Base-by-base conservation (phyloP, 2,888 invertebrate genomes). In the Atethmia centrago region DNA sequence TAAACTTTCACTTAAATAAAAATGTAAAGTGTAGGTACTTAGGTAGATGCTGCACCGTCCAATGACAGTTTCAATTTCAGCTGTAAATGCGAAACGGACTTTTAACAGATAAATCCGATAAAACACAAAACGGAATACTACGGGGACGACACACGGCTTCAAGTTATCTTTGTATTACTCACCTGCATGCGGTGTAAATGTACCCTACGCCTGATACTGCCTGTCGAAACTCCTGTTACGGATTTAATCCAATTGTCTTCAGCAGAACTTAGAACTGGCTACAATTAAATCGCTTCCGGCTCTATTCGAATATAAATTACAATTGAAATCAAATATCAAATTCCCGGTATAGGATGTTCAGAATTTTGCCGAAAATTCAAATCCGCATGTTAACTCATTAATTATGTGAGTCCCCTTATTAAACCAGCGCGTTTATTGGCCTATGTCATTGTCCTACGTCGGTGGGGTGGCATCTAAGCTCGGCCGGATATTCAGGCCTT, bases 401-500 rank as follows among this genome's bases (percentile, higher is more conserved):
- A 65, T 78, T 67, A 66, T 69, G 51, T 69, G 72, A 51, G 69
- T 5, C 49, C 53, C 58, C 49, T 80, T 69, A 71, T 82, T 76
- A 83, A 75, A 69, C 61, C 73, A 64, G 28, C 62, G 47, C 47
- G 42, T 74, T 81, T 80, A 78, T 80, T 80, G 61, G 58, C 21
- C n/a, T 62, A 71, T 64, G 61, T 56, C 72, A 81, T 82, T 86
- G 86, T 82, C 66, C 80, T 72, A 42, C 67, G 70, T 70, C 56
- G 59, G 14, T 73, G 64, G 70, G 55, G 70, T 70, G 73, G 58
- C 55, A 53, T 65, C 70, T 76, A 77, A 81, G 65, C 83, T 75
- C 59, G 49, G 21, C 28, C 71, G 74, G 75, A 87, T 77, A 82
- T 80, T 74, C 74, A 58, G 63, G 76, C 72, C 77, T 80, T 63